These are phyloP conservation scores for Sebastes nivosus DNA, from an alignment of 2,797 vertebrate genomes.

Conservation along the genomic window DNA sequence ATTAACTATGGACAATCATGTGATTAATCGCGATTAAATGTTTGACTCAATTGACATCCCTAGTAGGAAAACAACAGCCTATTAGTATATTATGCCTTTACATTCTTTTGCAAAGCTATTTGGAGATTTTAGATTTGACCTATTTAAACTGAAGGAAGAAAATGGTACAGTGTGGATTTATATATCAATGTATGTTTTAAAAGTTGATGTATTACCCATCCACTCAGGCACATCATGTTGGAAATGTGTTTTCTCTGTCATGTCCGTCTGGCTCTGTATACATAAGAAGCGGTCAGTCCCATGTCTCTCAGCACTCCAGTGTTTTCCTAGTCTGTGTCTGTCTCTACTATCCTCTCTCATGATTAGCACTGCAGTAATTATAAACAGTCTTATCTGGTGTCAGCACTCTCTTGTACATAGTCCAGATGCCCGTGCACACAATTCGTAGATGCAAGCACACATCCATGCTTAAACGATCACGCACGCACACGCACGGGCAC, in stretches of 20 bases:
- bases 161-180: background rate
- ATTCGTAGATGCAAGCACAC: constrained; percentile 37
- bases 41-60: no score
- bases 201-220: background rate
- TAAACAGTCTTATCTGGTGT: constrained; percentile 89
- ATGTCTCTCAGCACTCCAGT: constrained; percentile 73
- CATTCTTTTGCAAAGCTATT: background rate
- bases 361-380: constrained; percentile 86
- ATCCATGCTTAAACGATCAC: background rate
- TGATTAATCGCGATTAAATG: no score
- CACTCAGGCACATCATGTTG: background rate
- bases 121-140: background rate
- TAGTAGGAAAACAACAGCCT: background rate
- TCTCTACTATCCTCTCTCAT: constrained; percentile 78
- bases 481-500: background rate
- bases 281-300: constrained; percentile 59
- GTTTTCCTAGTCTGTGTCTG: constrained; percentile 74
- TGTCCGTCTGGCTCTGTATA: constrained; percentile 29
- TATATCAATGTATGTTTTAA: background rate
- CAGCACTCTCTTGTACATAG: constrained; percentile 83
- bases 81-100: background rate
- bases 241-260: constrained; percentile 22
- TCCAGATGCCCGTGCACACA: constrained; percentile 77
- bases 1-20: no score
- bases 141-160: background rate